phyloP scores from a whole-genome alignment of 2,888 invertebrate genomes.

The Dolichopus griseipennis region DNA sequence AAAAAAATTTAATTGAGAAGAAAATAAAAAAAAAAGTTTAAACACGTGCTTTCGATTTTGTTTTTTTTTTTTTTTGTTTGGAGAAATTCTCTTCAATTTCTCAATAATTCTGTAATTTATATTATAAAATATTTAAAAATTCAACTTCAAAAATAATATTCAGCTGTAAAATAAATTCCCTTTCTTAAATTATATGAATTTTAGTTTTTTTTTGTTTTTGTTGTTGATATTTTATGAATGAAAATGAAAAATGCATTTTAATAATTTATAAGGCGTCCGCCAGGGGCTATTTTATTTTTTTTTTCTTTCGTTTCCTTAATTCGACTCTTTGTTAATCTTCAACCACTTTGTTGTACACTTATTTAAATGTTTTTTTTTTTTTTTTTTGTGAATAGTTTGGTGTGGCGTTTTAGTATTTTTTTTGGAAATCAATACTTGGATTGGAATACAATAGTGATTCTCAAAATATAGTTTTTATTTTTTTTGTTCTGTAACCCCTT shows the following conservation, averaged over 20 bases:
- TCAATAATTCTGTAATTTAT: not conserved
- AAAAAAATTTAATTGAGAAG: not conserved
- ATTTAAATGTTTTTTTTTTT: too few species aligned
- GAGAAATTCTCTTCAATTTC: not conserved
- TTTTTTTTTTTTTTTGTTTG: not conserved
- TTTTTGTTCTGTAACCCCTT: too few species aligned
- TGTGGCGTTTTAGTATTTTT: too few species aligned
- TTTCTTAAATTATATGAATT: not conserved
- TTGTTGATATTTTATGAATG: not conserved
- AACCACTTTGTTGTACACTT: too few species aligned
- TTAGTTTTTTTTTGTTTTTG: not conserved
- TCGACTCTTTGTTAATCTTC: too few species aligned
- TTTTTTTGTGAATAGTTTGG: too few species aligned
- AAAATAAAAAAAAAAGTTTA: not conserved
- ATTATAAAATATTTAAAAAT: not conserved
- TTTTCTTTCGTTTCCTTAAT: not conserved
- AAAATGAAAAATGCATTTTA: slow-evolving; percentile 2
- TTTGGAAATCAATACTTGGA: too few species aligned
- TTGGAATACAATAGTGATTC: too few species aligned
- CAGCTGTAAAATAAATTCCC: not conserved
- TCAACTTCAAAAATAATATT: not conserved
- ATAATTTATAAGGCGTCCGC: slow-evolving; percentile 4
- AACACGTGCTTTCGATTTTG: not conserved
- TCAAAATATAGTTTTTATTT: too few species aligned
- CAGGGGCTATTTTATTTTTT: not conserved